Percentiles rank a stretch among this genome's conserved stretches.
Evolutionary conservation across 2,797 vertebrate species (phyloP).

Genomic region (Hephaestus fuliginosus): DNA sequence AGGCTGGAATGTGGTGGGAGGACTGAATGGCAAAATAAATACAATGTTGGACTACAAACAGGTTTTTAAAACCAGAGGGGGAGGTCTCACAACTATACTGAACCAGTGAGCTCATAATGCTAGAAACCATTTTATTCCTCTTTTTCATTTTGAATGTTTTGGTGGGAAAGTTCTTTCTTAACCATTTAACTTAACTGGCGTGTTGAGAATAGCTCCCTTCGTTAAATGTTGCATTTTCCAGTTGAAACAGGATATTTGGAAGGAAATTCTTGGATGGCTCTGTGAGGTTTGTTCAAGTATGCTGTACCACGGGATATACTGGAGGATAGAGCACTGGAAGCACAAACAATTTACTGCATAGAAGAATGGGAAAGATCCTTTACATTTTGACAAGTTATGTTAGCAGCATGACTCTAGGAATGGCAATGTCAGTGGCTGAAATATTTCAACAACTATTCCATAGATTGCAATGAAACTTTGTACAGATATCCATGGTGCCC

Average conservation of each 20-base stretch:
- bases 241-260: background rate
- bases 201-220: too few relatives aligned
- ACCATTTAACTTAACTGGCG: background rate
- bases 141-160: background rate
- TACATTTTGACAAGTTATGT: background rate
- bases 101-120: background rate
- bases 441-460: background rate
- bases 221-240: background rate
- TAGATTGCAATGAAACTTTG: background rate
- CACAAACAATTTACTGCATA: background rate
- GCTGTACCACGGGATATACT: background rate
- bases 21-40: constrained; percentile 37
- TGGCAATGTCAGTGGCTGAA: background rate
- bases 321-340: background rate
- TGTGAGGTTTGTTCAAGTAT: constrained; percentile 6
- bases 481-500: background rate
- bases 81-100: background rate
- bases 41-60: constrained; percentile 19
- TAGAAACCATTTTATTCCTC: background rate
- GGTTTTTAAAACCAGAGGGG: constrained; percentile 14
- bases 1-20: constrained; percentile 49
- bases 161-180: background rate
- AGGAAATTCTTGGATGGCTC: background rate
- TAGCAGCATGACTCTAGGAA: background rate
- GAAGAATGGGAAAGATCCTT: background rate